Evolutionary conservation across 1,140 invertebrate genomes (phyloP), one percentile per base, ranked within the genome.

Genomic region (Copidosoma floridanum): DNA sequence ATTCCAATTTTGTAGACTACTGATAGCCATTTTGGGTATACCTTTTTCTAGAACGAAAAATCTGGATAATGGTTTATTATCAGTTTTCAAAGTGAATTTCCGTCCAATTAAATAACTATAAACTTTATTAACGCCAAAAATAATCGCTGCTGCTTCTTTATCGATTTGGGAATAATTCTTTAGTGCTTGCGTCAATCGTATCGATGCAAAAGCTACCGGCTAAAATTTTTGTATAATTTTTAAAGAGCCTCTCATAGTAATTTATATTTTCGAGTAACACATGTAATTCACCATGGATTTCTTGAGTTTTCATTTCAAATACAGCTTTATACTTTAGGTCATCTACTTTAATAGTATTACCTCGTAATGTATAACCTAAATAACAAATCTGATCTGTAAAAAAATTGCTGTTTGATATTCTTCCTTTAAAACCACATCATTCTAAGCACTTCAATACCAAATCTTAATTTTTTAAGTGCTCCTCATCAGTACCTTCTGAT

Each of bases 151-250:
- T 5, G 78, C 68, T 65, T 84, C 81, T 57, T 77, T 75, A 55
- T 84, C 79, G 2, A 82, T 76, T 64, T 82, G 75, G 12, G 71
- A 74, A 59, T 82, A 82, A 32, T 81, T 80, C 26, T 65, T n/a
- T 67, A 84, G 76, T 29, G 71, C 66, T 8, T 56, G 6, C 24
- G 32, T 12, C 5, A 51, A 2, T 0, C 11, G 12, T 38, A n/a
- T 51, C 14, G 48, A 51, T 23, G 32, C 48, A 24, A 18, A 51
- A 11, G 48, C 48, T 38, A 51, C 11, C 10, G 48, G 48, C 16
- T 52, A 60, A 35, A 21, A 48, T 55, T 61, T 61, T 16, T 21
- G 32, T 51, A 12, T 51, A 26, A 27, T 61, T 44, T 47, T 61
- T 54, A 47, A 61, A n/a, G 21, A 61, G 40, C 37, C 58, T 61